A percentile compares a stretch with the other conserved stretches of the same genome.
These are phyloP conservation scores for Podiceps cristatus DNA, from an alignment of 2,113 vertebrate species.

Conservation along the genomic window DNA sequence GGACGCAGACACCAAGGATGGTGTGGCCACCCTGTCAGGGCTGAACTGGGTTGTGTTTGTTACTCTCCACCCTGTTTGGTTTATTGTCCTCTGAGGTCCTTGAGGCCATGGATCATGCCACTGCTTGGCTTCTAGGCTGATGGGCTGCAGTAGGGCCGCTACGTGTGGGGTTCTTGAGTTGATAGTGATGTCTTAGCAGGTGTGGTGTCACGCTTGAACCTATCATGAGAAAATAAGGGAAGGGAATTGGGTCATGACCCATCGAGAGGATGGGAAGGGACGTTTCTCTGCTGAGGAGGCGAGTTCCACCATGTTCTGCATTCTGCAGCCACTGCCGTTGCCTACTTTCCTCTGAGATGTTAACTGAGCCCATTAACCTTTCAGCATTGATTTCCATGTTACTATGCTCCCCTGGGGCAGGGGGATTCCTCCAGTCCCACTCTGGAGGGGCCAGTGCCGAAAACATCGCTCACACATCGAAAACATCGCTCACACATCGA, in stretches of 20 bases:
- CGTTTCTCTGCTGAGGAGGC: accelerated
- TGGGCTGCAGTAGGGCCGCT: background rate
- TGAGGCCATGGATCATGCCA: background rate
- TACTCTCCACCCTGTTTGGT: background rate
- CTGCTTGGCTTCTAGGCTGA: background rate
- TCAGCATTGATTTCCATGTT: background rate
- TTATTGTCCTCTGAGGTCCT: background rate
- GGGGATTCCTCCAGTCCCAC: background rate
- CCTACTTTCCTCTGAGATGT: background rate
- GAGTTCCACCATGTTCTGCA: background rate
- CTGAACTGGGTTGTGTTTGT: background rate
- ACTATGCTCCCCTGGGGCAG: background rate
- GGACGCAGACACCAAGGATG: background rate
- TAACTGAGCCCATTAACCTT: background rate
- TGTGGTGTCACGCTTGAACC: background rate
- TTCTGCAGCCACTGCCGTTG: background rate
- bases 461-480: too few relatives aligned
- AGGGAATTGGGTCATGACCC: background rate
- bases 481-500: background rate
- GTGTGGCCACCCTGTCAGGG: background rate
- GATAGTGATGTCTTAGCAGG: background rate
- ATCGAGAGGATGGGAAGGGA: background rate
- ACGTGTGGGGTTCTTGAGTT: background rate
- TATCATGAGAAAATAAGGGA: background rate
- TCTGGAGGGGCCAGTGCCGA: background rate